Conservation (phyloP, 2,113 vertebrate genomes). For the Probosciger aterrimus region DNA sequence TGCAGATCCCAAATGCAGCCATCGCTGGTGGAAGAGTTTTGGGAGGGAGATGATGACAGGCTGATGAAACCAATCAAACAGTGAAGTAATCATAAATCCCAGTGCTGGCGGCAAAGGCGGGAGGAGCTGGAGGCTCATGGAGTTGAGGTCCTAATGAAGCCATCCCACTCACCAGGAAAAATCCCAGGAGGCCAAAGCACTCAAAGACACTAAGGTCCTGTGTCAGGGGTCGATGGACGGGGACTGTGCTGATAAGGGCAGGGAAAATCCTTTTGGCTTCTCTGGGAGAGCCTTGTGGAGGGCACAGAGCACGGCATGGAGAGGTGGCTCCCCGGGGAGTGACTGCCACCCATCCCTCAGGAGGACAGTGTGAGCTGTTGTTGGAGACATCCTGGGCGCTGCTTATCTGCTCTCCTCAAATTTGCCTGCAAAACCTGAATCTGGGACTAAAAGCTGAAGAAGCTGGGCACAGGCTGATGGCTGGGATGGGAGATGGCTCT, state of each 20-base stretch:
- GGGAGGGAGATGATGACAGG: constrained; percentile 39
- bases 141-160: constrained; percentile 23
- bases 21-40: constrained; percentile 29
- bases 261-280: neutral
- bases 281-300: neutral
- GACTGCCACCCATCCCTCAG: neutral
- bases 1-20: constrained; percentile 14
- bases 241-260: neutral
- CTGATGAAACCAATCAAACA: constrained; percentile 63
- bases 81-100: constrained; percentile 56
- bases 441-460: neutral
- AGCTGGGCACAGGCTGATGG: neutral
- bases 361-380: neutral
- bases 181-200: neutral
- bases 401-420: neutral
- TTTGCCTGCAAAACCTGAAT: neutral
- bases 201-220: neutral
- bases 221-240: neutral
- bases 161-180: neutral
- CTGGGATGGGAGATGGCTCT: neutral
- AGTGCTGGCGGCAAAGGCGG: neutral
- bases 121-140: constrained; percentile 28
- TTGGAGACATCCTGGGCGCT: neutral
- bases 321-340: fast-evolving
- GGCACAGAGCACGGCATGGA: neutral